These are phyloP conservation scores for Chiroxiphia lanceolata DNA, from an alignment of 2,797 vertebrate genomes.

Conservation along the genomic window DNA sequence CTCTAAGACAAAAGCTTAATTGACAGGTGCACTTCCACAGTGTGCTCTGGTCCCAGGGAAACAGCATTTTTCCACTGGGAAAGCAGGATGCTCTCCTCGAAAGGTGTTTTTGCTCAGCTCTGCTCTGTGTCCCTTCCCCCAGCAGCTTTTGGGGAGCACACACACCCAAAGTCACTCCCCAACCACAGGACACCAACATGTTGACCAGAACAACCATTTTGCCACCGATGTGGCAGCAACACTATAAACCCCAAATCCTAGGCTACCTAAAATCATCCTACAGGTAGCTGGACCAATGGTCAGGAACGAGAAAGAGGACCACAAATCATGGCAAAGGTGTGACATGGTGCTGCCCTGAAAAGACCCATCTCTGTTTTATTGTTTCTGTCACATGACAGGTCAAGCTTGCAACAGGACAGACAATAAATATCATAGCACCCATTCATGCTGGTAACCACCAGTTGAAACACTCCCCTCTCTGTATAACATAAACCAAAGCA, in stretches of 20 bases:
- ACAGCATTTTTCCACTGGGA: not conserved
- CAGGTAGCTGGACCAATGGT: not conserved
- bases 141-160: not conserved
- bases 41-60: not conserved
- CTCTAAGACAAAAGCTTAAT: not conserved
- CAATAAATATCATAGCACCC: not conserved
- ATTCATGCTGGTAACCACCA: not conserved
- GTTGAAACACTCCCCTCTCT: not conserved
- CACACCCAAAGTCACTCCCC: not conserved
- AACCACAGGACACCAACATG: not conserved
- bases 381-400: not conserved
- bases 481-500: not conserved
- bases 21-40: not conserved
- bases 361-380: not conserved
- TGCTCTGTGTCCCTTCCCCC: not conserved
- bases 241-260: not conserved
- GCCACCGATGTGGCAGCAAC: not conserved
- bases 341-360: not conserved
- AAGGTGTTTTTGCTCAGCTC: not conserved
- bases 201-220: not conserved
- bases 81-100: not conserved
- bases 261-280: not conserved
- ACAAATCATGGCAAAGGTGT: slow-evolving; percentile 2
- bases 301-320: not conserved
- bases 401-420: slow-evolving; percentile 5